These are phyloP conservation scores for Phoeniculus purpureus DNA, from an alignment of 2,797 vertebrate species.

Conservation along the genomic window DNA sequence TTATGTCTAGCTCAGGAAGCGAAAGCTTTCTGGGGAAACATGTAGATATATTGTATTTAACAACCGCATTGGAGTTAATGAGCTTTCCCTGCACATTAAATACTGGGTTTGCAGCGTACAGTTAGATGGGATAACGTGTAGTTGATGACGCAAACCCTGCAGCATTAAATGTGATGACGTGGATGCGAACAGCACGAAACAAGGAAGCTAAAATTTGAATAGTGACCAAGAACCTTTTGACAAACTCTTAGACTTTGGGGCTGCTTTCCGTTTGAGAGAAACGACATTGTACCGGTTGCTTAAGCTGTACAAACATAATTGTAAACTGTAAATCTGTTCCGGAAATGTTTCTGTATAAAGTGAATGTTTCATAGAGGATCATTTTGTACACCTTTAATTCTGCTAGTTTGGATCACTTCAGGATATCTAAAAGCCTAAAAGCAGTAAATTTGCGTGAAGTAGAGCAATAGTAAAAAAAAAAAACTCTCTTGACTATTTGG, in stretches of 20 bases:
- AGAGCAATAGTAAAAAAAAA: slow-evolving; percentile 40
- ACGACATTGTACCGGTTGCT: slow-evolving; percentile 37
- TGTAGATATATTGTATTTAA: slow-evolving; percentile 68
- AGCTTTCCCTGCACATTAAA: slow-evolving; percentile 54
- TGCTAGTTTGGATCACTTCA: slow-evolving; percentile 50
- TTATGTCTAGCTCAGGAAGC: slow-evolving; percentile 78
- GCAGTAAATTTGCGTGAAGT: slow-evolving; percentile 29
- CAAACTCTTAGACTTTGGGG: neutral
- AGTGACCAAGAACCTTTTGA: slow-evolving; percentile 36
- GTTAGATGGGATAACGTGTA: neutral
- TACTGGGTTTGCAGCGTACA: neutral
- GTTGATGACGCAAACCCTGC: slow-evolving; percentile 23
- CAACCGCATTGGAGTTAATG: slow-evolving; percentile 27
- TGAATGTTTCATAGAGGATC: slow-evolving; percentile 68
- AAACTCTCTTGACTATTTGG: slow-evolving; percentile 23
- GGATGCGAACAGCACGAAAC: neutral
- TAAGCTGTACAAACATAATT: slow-evolving; percentile 54
- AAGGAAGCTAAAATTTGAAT: neutral
- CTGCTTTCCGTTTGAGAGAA: slow-evolving; percentile 53
- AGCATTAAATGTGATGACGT: neutral
- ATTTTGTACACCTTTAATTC: slow-evolving; percentile 71
- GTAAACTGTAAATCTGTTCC: slow-evolving; percentile 65
- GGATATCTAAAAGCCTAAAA: slow-evolving; percentile 34
- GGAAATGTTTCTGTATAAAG: slow-evolving; percentile 64
- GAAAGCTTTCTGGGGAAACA: slow-evolving; percentile 71